Conservation (phyloP, 1,140 invertebrate genomes). For the Bombyx mori region ASM3026992v2 NC_085131.1:8756001-8756500, state of each 20-base stretch:
- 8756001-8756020: conserved; percentile 84
- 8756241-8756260: conserved; percentile 76
- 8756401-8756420: too few species aligned
- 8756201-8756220: conserved; percentile 71
- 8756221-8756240: conserved; percentile 80
- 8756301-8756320: too few species aligned
- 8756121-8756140: conserved; percentile 80
- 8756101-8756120: conserved; percentile 84
- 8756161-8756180: conserved; percentile 87
- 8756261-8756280: too few species aligned
- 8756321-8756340: too few species aligned
- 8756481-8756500: too few species aligned
- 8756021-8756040: conserved; percentile 86
- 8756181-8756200: conserved; percentile 81
- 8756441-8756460: too few species aligned
- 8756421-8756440: too few species aligned
- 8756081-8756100: conserved; percentile 79
- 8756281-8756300: too few species aligned
- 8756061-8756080: conserved; percentile 85
- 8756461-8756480: too few species aligned
- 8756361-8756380: too few species aligned
- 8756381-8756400: too few species aligned
- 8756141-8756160: conserved; percentile 82
- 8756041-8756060: conserved; percentile 85
- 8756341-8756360: too few species aligned